Evolutionary conservation across 2,888 invertebrate species (phyloP).

Genomic region (Cantharis lateralis): DNA sequence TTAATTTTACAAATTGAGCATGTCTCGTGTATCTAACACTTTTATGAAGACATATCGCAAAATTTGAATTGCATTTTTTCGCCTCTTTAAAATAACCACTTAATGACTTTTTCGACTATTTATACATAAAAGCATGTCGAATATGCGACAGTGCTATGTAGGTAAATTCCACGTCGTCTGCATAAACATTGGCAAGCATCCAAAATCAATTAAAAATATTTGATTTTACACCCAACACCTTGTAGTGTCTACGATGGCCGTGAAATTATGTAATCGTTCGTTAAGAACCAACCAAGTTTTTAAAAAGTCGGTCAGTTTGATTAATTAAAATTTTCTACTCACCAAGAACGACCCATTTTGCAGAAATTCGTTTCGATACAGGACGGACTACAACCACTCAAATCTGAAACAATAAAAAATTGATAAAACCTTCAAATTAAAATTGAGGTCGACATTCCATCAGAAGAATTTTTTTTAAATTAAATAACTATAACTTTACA

Average conservation of each 20-base stretch:
- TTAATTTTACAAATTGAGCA: neutral
- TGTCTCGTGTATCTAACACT: neutral
- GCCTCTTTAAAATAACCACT: neutral
- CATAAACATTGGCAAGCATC: conserved; percentile 26
- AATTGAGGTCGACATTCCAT: neutral
- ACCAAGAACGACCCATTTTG: conserved; percentile 29
- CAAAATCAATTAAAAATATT: conserved; percentile 21
- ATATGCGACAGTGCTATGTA: conserved; percentile 10
- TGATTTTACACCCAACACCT: conserved; percentile 13
- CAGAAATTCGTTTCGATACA: conserved; percentile 13
- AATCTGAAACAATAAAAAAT: conserved; percentile 17
- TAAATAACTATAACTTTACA: too few species aligned
- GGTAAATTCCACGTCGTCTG: conserved; percentile 28
- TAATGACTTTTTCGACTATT: conserved; percentile 8
- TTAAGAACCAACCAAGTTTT: neutral
- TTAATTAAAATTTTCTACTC: conserved; percentile 11
- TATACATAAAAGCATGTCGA: conserved; percentile 12
- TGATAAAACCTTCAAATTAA: neutral
- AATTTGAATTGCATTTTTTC: neutral
- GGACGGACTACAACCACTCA: conserved; percentile 22
- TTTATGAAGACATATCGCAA: neutral
- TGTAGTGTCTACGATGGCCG: conserved; percentile 17
- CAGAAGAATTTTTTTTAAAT: too few species aligned
- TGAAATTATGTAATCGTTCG: conserved; percentile 20
- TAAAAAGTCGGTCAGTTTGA: neutral